Percentiles rank a stretch among this genome's conserved stretches.
These are phyloP conservation scores for Setipinna tenuifilis DNA, from an alignment of 2,797 vertebrate species.

Conservation along the genomic window DNA sequence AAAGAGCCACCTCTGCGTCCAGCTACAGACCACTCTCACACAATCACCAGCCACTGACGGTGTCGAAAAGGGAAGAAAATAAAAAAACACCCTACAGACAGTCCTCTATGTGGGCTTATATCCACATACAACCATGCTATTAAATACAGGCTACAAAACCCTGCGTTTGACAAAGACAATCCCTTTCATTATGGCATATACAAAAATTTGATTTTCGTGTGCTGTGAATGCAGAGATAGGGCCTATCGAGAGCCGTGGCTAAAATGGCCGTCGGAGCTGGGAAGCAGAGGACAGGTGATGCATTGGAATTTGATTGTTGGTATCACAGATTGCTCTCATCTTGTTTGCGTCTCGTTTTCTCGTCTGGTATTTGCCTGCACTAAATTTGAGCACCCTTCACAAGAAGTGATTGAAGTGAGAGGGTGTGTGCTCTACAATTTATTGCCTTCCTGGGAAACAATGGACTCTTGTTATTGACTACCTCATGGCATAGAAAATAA, in stretches of 20 bases:
- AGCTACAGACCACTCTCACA: neutral
- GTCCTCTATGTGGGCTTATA: neutral
- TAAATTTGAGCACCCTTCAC: constrained; percentile 23
- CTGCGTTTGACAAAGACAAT: neutral
- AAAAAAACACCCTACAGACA: neutral
- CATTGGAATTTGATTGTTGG: constrained; percentile 10
- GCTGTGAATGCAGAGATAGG: neutral
- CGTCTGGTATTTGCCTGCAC: constrained; percentile 6
- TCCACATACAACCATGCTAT: neutral
- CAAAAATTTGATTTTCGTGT: neutral
- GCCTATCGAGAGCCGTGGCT: neutral
- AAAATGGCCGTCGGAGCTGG: constrained; percentile 6
- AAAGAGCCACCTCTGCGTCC: constrained; percentile 16
- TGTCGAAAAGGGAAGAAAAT: neutral
- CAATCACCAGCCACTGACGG: neutral
- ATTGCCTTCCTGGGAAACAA: constrained; percentile 29
- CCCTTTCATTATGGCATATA: neutral
- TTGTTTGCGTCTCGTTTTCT: neutral
- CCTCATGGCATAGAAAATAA: neutral
- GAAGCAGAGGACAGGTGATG: neutral
- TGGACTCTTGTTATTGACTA: constrained; percentile 19
- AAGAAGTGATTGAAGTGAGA: constrained; percentile 27
- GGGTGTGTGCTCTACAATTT: constrained; percentile 36
- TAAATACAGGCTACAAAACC: neutral
- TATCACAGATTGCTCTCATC: constrained; percentile 15